phyloP scores from a whole-genome alignment of 2,888 invertebrate genomes.

The Galerucella pusilla region DNA sequence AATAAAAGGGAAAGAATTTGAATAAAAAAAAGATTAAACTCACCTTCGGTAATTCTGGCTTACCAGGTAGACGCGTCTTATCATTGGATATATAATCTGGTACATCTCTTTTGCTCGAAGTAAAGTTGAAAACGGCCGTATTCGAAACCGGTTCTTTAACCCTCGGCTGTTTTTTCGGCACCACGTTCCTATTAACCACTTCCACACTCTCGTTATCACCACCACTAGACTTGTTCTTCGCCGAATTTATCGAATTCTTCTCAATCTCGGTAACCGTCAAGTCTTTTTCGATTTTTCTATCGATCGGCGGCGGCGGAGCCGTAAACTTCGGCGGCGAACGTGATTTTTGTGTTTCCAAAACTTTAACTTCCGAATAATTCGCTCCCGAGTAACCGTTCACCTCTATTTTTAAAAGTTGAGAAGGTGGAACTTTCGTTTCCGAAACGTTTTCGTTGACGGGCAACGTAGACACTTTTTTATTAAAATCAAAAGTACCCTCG shows the following conservation, averaged over 20 bases:
- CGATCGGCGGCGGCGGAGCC: conserved; percentile 47
- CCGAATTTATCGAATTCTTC: conserved; percentile 76
- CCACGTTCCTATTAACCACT: conserved; percentile 52
- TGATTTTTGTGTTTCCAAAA: conserved; percentile 30
- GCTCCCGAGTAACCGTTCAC: conserved; percentile 52
- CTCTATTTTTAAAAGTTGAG: conserved; percentile 54
- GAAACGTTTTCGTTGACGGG: conserved; percentile 50
- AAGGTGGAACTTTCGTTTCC: conserved; percentile 47
- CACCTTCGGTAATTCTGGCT: conserved; percentile 80
- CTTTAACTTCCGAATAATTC: conserved; percentile 17
- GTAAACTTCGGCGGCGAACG: conserved; percentile 50
- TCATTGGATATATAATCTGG: conserved; percentile 94
- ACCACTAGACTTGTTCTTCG: conserved; percentile 66
- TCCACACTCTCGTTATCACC: conserved; percentile 39
- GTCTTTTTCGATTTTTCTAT: conserved; percentile 30
- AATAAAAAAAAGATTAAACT: conserved; percentile 51
- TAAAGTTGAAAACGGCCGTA: conserved; percentile 82
- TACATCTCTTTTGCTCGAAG: conserved; percentile 79
- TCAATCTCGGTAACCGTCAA: conserved; percentile 74
- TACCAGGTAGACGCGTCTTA: conserved; percentile 75
- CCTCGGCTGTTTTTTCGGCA: conserved; percentile 50
- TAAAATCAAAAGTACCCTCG: not conserved
- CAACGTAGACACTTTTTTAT: conserved; percentile 48
- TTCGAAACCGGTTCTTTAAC: conserved; percentile 44
- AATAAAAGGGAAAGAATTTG: conserved; percentile 14